Conservation (phyloP, 2,113 vertebrate genomes). For the Gymnarchus niloticus region DNA sequence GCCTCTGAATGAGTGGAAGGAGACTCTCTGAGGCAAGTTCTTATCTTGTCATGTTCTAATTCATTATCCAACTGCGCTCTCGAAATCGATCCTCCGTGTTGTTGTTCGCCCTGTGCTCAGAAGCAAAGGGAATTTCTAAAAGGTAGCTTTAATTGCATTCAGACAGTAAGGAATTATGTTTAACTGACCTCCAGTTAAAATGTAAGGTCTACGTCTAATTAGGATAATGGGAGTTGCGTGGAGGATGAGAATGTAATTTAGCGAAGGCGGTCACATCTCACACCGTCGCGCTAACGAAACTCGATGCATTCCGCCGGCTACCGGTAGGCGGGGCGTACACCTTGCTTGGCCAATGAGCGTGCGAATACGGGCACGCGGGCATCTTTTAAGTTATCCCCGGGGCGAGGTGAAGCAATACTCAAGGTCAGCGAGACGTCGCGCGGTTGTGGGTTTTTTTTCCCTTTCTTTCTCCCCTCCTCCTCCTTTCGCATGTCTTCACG, state of each 20-base stretch:
- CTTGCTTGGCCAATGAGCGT: neutral
- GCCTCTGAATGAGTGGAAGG: neutral
- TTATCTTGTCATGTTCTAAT: slow-evolving; percentile 3
- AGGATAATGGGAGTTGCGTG: neutral
- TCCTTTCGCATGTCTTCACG: slow-evolving; percentile 63
- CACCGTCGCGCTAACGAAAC: neutral
- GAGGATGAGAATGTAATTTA: neutral
- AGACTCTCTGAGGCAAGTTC: neutral
- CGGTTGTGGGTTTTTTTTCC: too few species aligned
- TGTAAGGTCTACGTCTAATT: neutral
- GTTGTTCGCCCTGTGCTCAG: neutral
- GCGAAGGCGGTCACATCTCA: neutral
- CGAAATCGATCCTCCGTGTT: neutral
- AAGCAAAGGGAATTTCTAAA: neutral
- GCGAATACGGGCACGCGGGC: neutral
- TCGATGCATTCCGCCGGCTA: neutral
- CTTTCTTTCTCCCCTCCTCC: neutral
- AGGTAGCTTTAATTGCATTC: neutral
- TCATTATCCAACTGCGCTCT: neutral
- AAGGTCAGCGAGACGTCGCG: neutral
- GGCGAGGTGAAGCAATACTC: neutral
- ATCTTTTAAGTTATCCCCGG: neutral
- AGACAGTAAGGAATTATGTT: slow-evolving; percentile 8
- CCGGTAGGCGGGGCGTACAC: neutral
- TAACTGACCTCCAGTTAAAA: slow-evolving; percentile 4